These are phyloP conservation scores for Drosophila kepulauana DNA, from an alignment of 1,140 invertebrate species.

Conservation along the genomic window DNA sequence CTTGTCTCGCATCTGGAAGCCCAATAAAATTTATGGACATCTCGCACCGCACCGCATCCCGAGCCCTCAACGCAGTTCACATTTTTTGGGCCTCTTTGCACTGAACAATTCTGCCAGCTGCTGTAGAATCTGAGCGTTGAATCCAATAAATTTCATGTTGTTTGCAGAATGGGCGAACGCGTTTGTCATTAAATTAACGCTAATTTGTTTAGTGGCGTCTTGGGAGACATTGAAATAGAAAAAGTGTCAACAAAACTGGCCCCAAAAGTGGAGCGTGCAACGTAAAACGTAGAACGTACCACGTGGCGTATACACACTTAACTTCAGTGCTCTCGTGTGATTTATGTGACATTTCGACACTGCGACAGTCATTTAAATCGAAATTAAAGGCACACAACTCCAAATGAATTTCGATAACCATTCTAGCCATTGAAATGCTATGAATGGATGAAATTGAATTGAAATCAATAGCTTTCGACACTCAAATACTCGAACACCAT, in stretches of 20 bases:
- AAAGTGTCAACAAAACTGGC: constrained; percentile 55
- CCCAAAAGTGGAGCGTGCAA: background rate
- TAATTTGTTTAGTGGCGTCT: constrained; percentile 83
- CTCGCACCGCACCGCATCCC: background rate
- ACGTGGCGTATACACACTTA: constrained; percentile 48
- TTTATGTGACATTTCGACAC: constrained; percentile 36
- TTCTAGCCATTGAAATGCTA: background rate
- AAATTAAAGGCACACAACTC: constrained; percentile 27
- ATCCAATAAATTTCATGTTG: constrained; percentile 68
- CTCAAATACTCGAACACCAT: constrained; percentile 25
- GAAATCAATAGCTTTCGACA: constrained; percentile 33
- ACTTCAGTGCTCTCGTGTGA: constrained; percentile 31
- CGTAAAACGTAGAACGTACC: constrained; percentile 9
- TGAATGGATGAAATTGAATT: constrained; percentile 47
- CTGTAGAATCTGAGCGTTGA: constrained; percentile 31
- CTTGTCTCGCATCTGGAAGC: constrained; percentile 55
- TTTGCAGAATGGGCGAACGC: constrained; percentile 59
- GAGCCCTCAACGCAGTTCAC: constrained; percentile 20
- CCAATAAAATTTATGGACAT: constrained; percentile 77
- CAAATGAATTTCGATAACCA: background rate
- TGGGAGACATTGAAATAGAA: constrained; percentile 69
- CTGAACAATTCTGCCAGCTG: constrained; percentile 51
- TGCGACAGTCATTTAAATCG: constrained; percentile 38
- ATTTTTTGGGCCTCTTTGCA: constrained; percentile 35
- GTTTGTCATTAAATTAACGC: constrained; percentile 82